phyloP scores from a whole-genome alignment of 92 coral and sea anemone species.

The Montipora capitata region DNA sequence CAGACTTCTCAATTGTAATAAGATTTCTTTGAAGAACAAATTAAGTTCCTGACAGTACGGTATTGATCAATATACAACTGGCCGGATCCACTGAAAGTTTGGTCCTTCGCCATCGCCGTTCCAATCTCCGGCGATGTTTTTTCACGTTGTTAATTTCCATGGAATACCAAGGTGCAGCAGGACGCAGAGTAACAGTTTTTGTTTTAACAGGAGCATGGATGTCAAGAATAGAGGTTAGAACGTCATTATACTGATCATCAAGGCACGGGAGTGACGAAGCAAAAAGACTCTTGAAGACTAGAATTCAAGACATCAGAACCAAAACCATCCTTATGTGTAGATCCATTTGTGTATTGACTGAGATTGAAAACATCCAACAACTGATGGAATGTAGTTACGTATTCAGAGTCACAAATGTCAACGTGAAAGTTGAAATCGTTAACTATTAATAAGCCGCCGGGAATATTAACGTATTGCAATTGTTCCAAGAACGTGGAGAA shows the following conservation, averaged over 20 bases:
- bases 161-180: too few species aligned
- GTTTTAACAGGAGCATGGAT: too few species aligned
- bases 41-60: too few species aligned
- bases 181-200: too few species aligned
- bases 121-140: too few species aligned
- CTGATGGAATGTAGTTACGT: constrained; percentile 15
- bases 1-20: too few species aligned
- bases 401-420: constrained; percentile 8
- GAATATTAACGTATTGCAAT: constrained; percentile 25
- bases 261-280: constrained; percentile 16
- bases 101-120: too few species aligned
- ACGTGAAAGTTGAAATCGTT: constrained; percentile 10
- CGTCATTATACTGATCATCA: constrained; percentile 17
- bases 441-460: constrained; percentile 16
- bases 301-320: constrained; percentile 16
- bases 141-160: too few species aligned
- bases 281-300: constrained; percentile 2
- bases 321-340: constrained; percentile 37
- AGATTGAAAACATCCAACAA: constrained; percentile 38
- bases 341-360: constrained; percentile 25
- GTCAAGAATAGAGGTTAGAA: constrained; percentile 27
- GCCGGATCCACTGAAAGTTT: too few species aligned
- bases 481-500: constrained; percentile 31
- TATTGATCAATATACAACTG: too few species aligned
- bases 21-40: too few species aligned